These are phyloP conservation scores for Rhodophaea formosa DNA, from an alignment of 2,888 invertebrate genomes.

Conservation along the genomic window DNA sequence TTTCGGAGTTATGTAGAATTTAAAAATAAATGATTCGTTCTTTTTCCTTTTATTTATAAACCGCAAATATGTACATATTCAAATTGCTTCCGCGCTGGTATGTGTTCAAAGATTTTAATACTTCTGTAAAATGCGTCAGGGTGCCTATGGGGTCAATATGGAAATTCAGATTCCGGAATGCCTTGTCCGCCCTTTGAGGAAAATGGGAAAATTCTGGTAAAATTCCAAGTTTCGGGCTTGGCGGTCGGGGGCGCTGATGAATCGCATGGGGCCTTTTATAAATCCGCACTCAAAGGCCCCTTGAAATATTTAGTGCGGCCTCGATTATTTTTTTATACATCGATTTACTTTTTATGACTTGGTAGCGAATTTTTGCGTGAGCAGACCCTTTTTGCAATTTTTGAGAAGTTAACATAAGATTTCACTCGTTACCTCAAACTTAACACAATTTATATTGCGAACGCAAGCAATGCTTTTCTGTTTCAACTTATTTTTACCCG, in stretches of 20 bases:
- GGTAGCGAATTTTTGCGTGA: too few species aligned
- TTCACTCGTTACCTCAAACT: too few species aligned
- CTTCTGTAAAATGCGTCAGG: constrained; percentile 1
- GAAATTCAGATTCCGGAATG: constrained; percentile 7
- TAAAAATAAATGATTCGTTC: too few species aligned
- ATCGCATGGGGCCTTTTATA: background rate
- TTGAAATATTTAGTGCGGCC: background rate
- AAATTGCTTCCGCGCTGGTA: background rate
- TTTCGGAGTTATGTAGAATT: too few species aligned
- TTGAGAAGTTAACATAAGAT: too few species aligned
- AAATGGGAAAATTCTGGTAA: constrained; percentile 8
- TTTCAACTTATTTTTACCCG: too few species aligned
- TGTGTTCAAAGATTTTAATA: background rate
- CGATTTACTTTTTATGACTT: background rate
- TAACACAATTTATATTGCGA: too few species aligned
- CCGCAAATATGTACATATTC: background rate
- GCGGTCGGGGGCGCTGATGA: constrained; percentile 2
- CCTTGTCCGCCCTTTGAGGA: background rate
- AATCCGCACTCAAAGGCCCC: background rate
- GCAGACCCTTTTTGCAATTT: too few species aligned
- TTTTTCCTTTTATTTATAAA: too few species aligned
- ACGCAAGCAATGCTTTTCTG: too few species aligned
- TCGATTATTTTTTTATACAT: background rate
- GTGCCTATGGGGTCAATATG: constrained; percentile 5
- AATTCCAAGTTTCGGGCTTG: constrained; percentile 1